phyloP scores from a whole-genome alignment of 2,888 invertebrate species.

The Hirudinaria manillensis region DNA sequence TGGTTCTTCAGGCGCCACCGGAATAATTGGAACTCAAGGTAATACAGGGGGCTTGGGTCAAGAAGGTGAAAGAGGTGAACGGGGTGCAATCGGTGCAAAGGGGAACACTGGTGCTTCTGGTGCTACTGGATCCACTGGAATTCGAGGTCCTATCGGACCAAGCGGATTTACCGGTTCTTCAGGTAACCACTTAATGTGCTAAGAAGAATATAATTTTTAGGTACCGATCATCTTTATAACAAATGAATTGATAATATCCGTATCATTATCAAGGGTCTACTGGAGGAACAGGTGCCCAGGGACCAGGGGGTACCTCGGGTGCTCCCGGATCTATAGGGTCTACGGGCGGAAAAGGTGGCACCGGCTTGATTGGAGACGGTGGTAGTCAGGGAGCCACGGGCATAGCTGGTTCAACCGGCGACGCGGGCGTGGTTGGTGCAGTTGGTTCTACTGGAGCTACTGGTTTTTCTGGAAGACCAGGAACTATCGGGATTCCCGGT shows the following conservation, averaged over 20 bases:
- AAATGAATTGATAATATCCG: too few relatives aligned
- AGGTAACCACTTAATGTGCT: too few relatives aligned
- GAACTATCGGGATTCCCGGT: slow-evolving; percentile 9
- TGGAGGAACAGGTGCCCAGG: slow-evolving; percentile 2
- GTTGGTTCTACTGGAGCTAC: slow-evolving; percentile 8
- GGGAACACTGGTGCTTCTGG: background rate
- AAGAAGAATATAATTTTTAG: too few relatives aligned
- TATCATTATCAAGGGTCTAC: too few relatives aligned
- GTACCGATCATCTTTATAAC: too few relatives aligned
- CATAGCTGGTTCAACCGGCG: slow-evolving; percentile 25
- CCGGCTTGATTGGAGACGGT: background rate
- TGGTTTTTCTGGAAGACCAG: slow-evolving; percentile 4
- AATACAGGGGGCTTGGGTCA: slow-evolving; percentile 4
- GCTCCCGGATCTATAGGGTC: slow-evolving; percentile 11
- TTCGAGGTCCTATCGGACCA: background rate
- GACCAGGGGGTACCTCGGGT: background rate
- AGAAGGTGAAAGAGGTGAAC: slow-evolving; percentile 9
- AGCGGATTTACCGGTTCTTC: background rate
- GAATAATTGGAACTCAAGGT: background rate
- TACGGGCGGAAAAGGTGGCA: slow-evolving; percentile 2
- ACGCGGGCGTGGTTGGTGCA: slow-evolving; percentile 29
- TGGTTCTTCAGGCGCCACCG: slow-evolving; percentile 19
- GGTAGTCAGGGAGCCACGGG: slow-evolving; percentile 23
- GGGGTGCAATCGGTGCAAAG: slow-evolving; percentile 18
- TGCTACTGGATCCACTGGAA: slow-evolving; percentile 3